Evolutionary conservation across 1,140 invertebrate species (phyloP).

Genomic region (Scylla paramamosain): DNA sequence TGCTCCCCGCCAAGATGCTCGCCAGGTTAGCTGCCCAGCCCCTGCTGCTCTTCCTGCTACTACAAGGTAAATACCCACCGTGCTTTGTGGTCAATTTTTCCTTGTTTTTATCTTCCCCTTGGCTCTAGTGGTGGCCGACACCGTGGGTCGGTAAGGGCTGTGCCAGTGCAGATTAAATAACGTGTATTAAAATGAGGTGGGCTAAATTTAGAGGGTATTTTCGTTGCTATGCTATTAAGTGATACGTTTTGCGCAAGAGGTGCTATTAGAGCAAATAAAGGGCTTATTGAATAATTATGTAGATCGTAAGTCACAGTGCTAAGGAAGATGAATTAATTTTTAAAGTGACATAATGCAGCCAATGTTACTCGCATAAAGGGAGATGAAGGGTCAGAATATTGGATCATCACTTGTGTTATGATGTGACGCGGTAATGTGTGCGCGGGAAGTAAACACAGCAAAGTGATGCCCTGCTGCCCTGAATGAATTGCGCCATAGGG

Average conservation of each 20-base stretch:
- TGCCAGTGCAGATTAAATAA: neutral
- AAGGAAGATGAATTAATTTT: neutral
- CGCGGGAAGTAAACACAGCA: neutral
- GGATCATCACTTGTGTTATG: neutral
- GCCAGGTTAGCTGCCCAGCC: neutral
- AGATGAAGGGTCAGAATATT: neutral
- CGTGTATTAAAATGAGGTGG: neutral
- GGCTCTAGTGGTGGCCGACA: neutral
- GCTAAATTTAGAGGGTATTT: conserved; percentile 14
- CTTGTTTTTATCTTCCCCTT: neutral
- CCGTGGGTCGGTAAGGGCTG: neutral
- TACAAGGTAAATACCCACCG: neutral
- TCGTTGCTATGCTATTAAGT: neutral
- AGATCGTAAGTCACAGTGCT: conserved; percentile 3
- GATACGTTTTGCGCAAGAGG: neutral
- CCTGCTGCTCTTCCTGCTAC: neutral
- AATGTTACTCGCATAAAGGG: neutral
- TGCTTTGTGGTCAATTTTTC: neutral
- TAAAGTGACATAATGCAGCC: neutral
- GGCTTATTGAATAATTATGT: neutral
- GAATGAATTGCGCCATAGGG: neutral
- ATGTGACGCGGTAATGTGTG: neutral
- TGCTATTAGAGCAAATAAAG: conserved; percentile 13
- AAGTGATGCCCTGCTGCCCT: neutral
- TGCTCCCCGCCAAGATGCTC: neutral